Evolutionary conservation across 2,113 vertebrate species (phyloP).

Genomic region (Donacobius atricapilla): DNA sequence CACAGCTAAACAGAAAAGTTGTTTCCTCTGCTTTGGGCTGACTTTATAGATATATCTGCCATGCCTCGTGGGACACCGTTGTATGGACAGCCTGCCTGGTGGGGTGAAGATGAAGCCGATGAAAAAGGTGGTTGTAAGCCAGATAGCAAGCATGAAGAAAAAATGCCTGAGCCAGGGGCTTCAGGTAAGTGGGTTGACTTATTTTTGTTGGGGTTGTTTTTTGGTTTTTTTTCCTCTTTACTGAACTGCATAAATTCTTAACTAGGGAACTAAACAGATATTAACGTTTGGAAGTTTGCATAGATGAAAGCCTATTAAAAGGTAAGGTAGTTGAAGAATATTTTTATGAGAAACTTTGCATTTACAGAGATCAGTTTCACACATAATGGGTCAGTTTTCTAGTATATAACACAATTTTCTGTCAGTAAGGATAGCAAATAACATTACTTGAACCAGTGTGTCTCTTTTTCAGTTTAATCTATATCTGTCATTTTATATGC

Average conservation of each 20-base stretch:
- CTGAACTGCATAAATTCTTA: not conserved
- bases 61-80: constrained; percentile 92
- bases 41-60: constrained; percentile 78
- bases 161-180: constrained; percentile 76
- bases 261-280: not conserved
- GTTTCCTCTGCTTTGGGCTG: not conserved
- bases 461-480: not conserved
- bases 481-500: not conserved
- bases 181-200: constrained; percentile 73
- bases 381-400: not conserved
- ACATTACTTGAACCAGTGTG: not conserved
- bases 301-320: not conserved
- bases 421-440: not conserved
- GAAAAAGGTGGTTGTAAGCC: constrained; percentile 88
- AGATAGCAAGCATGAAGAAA: constrained; percentile 81
- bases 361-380: not conserved
- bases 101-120: constrained; percentile 93
- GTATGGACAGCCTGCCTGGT: constrained; percentile 97
- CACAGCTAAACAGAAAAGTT: not conserved
- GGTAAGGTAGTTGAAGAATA: not conserved
- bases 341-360: not conserved
- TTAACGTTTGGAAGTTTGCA: not conserved
- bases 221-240: not conserved
- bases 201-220: not conserved
- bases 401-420: not conserved